A percentile compares a stretch with the other conserved stretches of the same genome.
Evolutionary conservation across 1,140 invertebrate genomes (phyloP).

Genomic region (Drosophila yakuba): DNA sequence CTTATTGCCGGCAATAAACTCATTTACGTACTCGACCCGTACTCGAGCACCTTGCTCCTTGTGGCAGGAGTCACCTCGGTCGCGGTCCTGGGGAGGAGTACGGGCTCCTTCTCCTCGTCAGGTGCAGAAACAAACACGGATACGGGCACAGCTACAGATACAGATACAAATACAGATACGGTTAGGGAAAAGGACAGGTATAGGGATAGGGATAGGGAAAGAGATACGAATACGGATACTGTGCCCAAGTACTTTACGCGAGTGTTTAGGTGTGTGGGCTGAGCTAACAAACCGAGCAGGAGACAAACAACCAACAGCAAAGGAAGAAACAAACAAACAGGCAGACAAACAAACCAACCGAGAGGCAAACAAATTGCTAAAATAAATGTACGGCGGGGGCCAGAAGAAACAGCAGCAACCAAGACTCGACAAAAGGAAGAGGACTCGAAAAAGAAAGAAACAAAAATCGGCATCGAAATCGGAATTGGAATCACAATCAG

Average conservation of each 20-base stretch:
- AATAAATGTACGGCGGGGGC: slow-evolving; percentile 66
- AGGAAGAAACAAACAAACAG: slow-evolving; percentile 19
- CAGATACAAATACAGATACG: slow-evolving; percentile 15
- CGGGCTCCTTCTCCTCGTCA: slow-evolving; percentile 20
- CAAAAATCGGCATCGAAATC: slow-evolving; percentile 43
- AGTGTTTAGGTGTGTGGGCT: slow-evolving; percentile 41
- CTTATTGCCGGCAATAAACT: slow-evolving; percentile 57
- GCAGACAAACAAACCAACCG: slow-evolving; percentile 18
- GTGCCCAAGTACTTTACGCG: slow-evolving; percentile 29
- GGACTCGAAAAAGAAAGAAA: slow-evolving; percentile 62
- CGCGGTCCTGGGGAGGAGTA: slow-evolving; percentile 11
- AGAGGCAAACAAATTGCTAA: slow-evolving; percentile 57
- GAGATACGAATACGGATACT: slow-evolving; percentile 19
- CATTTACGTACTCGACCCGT: slow-evolving; percentile 41
- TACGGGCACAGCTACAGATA: slow-evolving; percentile 1
- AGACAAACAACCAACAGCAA: slow-evolving; percentile 22
- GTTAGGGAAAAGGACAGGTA: slow-evolving; percentile 3
- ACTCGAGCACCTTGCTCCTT: slow-evolving; percentile 8
- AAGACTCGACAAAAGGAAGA: slow-evolving; percentile 55
- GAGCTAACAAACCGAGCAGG: slow-evolving; percentile 28
- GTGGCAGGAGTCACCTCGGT: slow-evolving; percentile 22
- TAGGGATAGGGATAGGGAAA: slow-evolving; percentile 8
- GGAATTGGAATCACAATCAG: slow-evolving; percentile 26
- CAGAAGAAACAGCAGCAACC: slow-evolving; percentile 46
- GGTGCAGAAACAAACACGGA: neutral